Conservation (phyloP, 2,888 invertebrate species). For the Orchesella flavescens region DNA sequence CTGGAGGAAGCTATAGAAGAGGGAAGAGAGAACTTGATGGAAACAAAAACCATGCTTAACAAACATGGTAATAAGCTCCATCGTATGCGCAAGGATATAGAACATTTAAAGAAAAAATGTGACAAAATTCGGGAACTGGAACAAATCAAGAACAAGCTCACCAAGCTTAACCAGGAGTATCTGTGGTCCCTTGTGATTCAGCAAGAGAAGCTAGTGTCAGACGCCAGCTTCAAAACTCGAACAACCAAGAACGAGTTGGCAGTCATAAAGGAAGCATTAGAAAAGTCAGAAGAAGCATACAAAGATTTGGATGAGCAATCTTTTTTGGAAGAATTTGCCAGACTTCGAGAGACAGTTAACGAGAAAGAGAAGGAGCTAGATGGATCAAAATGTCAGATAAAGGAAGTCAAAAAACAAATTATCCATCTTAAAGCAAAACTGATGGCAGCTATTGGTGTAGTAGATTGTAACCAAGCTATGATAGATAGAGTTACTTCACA, state of each 20-base stretch:
- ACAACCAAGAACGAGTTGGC: not conserved
- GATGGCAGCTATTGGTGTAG: not conserved
- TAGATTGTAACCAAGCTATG: not conserved
- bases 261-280: not conserved
- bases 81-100: not conserved
- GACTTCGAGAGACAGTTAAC: conserved; percentile 20
- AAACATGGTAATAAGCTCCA: not conserved
- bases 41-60: conserved; percentile 11
- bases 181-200: conserved; percentile 37
- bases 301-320: conserved; percentile 6
- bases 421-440: not conserved
- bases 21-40: not conserved
- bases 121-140: conserved; percentile 39
- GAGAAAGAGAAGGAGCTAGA: conserved; percentile 38
- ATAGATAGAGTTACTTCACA: conserved; percentile 2
- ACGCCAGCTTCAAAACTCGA: not conserved
- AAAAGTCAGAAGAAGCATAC: not conserved
- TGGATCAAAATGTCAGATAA: not conserved
- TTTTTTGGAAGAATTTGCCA: conserved; percentile 20
- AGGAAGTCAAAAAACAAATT: not conserved
- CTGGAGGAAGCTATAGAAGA: conserved; percentile 13
- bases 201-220: conserved; percentile 1
- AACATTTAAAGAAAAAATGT: conserved; percentile 11
- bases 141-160: conserved; percentile 4
- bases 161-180: conserved; percentile 6